Base-by-base conservation (phyloP, 1,140 invertebrate genomes). In the Pseudomyrmex gracilis region DNA sequence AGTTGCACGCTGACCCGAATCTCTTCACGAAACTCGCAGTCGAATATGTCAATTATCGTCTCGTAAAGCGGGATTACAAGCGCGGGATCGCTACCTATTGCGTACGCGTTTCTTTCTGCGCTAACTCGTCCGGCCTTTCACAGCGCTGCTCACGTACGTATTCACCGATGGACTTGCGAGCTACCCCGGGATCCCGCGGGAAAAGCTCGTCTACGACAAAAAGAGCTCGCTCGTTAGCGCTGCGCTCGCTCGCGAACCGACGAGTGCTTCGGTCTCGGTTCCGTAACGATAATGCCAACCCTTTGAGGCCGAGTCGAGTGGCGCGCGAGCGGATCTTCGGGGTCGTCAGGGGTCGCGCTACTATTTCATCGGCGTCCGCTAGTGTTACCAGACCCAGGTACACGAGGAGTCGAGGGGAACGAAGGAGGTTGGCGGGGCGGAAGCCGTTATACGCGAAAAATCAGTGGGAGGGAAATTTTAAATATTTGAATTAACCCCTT, bases 401-500 rank as follows among this genome's bases (percentile, higher is more conserved):
- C 73, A 91, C 47, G 57, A 24, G 49, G 70, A 34, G 9, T 10
- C 12, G 57, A 63, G 58, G 73, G 45, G 74, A 61, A 67, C 51
- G 77, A 89, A 85, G 89, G 68, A 57, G 82, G 43, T 34, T 34
- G 61, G 34, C 43, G 70, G 63, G 43, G 49, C 82, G 87, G 80
- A 73, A 71, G 82, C 90, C 92, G 93, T 94, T 93, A 90, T 91
- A 92, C 92, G 87, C 93, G 93, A 94, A 93, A 91, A 92, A 89
- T 83, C 86, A 77, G 83, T 85, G 87, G 89, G 76, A 82, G 91
- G 92, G 91, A 93, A 89, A 90, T 91, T 92, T 93, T 93, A 91
- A 93, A 94, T 94, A 94, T 94, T 93, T 93, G 93, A 94, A 94
- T 94, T 93, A 94, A 93, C 84, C 93, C 94, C 91, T 93, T 91